Evolutionary conservation across 2,113 vertebrate species (phyloP).

Genomic region (Tinamus guttatus): DNA sequence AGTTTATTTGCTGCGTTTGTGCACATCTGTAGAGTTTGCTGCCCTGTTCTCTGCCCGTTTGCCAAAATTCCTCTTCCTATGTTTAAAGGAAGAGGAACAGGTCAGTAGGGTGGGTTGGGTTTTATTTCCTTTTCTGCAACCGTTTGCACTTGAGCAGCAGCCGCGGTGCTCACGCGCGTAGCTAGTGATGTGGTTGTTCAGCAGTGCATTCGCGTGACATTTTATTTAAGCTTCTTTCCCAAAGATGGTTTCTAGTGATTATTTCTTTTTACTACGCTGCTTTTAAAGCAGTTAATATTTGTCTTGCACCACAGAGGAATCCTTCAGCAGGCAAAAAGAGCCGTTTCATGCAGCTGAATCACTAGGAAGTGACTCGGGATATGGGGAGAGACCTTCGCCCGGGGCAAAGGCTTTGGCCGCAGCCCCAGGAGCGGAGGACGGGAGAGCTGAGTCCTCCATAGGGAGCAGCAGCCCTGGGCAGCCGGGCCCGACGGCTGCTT

Average conservation of each 20-base stretch:
- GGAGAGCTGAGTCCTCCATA: rapidly evolving
- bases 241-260: background rate
- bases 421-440: rapidly evolving
- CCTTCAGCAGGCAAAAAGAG: background rate
- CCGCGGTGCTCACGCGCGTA: background rate
- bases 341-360: background rate
- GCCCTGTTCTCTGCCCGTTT: background rate
- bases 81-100: background rate
- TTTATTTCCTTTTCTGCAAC: background rate
- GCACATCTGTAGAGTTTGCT: background rate
- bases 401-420: background rate
- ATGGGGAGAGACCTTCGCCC: background rate
- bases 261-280: background rate
- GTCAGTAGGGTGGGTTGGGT: background rate
- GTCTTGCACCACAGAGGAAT: background rate
- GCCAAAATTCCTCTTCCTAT: background rate
- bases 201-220: background rate
- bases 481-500: rapidly evolving
- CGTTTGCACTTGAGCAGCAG: background rate
- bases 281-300: background rate
- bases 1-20: background rate
- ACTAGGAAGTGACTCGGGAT: background rate
- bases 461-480: rapidly evolving
- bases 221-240: background rate
- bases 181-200: background rate